Base-by-base conservation (phyloP, 2,113 vertebrate genomes). In the Microcebus lehilahytsara region DNA sequence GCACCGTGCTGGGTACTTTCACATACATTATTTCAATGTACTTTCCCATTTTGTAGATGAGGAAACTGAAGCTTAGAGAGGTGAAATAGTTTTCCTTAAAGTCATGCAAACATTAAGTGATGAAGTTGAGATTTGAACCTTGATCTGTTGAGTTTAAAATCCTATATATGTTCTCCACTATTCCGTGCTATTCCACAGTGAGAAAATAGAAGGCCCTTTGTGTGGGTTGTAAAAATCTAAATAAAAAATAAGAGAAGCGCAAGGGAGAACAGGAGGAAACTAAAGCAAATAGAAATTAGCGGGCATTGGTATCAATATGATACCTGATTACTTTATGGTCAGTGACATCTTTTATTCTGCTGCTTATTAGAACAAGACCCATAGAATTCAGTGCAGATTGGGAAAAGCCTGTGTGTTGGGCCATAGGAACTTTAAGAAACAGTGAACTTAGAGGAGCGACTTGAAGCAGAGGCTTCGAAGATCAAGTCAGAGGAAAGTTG, bases 401-500 rank as follows among this genome's bases (percentile, higher is more conserved):
- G 46, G 46, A 74, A 58, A 42, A 60, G 79, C 60, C 40, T 8
- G 20, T 79, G 42, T 7, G 17, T 67, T 85, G 27, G 30, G 22
- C 49, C 51, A 25, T 4, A 64, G 46, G 25, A 87, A 80, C n/a
- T 42, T 40, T 14, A 78, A 86, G 94, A 81, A 85, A 62, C 8
- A 23, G 9, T 6, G 60, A 83, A 81, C 9, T 49, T 94, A 67
- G 74, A 88, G 56, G 19, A 83, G 32, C 0, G 4, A 53, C 77
- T 96, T 77, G 32, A 91, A 69, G 34, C 22, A 91, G 64, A 85
- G 42, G 9, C 19, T 95, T 96, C 42, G 51, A 77, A 95, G 40
- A 42, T 66, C 9, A 90, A 88, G 66, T 81, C 49, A 30, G 23
- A 92, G 66, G 60, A 91, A 27, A 75, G 4, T 83, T 34, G 5